A percentile compares a stretch with the other conserved stretches of the same genome.
Conservation (phyloP, 2,797 vertebrate species). For the Miichthys miiuy region DNA sequence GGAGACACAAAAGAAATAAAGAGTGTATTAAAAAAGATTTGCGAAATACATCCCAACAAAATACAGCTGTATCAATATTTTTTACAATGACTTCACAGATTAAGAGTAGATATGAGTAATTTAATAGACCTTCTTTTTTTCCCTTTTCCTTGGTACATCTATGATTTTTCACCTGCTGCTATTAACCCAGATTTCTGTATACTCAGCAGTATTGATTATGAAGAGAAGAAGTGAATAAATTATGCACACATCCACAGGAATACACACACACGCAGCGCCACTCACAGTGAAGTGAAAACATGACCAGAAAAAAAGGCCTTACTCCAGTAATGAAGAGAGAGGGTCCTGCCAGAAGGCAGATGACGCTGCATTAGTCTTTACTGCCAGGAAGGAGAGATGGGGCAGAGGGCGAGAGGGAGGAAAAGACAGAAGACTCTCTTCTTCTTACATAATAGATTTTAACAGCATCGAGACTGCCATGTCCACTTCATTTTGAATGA, state of each 20-base stretch:
- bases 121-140: not conserved
- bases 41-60: conserved; percentile 14
- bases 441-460: conserved; percentile 58
- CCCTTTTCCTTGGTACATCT: conserved; percentile 4
- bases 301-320: conserved; percentile 30
- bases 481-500: conserved; percentile 37
- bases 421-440: conserved; percentile 42
- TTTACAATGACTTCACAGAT: conserved; percentile 4
- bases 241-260: conserved; percentile 9
- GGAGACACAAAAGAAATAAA: conserved; percentile 14
- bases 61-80: not conserved
- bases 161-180: conserved; percentile 8
- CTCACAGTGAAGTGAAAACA: conserved; percentile 31
- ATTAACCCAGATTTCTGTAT: conserved; percentile 37
- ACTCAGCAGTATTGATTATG: conserved; percentile 37
- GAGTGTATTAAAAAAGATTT: conserved; percentile 13
- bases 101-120: conserved; percentile 7
- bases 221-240: conserved; percentile 32
- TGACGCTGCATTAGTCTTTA: conserved; percentile 55
- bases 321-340: conserved; percentile 54
- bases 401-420: conserved; percentile 4
- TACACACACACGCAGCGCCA: not conserved
- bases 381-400: conserved; percentile 33
- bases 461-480: conserved; percentile 25
- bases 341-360: conserved; percentile 50